Evolutionary conservation across 2,888 invertebrate genomes (phyloP).

Genomic region (Siphlonurus alternatus): DNA sequence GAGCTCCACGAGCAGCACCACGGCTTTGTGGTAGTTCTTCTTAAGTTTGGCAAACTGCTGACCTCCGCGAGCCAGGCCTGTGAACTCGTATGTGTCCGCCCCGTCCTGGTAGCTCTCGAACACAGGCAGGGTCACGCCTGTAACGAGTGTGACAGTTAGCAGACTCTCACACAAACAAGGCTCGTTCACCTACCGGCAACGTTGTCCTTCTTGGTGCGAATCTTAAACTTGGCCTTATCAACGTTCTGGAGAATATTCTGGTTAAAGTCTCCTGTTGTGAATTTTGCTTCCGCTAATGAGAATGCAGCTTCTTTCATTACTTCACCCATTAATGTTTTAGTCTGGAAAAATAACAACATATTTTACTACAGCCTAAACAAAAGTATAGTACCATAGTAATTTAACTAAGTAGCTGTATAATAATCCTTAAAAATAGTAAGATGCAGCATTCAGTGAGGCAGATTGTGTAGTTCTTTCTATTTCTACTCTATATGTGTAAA

Average conservation of each 20-base stretch:
- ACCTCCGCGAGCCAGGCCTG: constrained; percentile 92
- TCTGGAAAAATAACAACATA: constrained; percentile 36
- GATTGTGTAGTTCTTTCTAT: too few species aligned
- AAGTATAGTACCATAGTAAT: not conserved
- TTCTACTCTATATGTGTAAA: too few species aligned
- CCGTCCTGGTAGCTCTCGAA: constrained; percentile 94
- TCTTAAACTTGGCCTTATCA: constrained; percentile 95
- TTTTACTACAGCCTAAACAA: not conserved
- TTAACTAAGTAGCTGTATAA: too few species aligned
- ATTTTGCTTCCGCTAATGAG: constrained; percentile 96
- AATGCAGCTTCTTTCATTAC: constrained; percentile 99
- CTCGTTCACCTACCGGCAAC: constrained; percentile 57
- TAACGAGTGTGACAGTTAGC: too few species aligned
- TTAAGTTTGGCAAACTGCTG: constrained; percentile 93
- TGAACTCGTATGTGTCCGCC: constrained; percentile 88
- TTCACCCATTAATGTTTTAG: constrained; percentile 94
- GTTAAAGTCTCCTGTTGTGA: constrained; percentile 95
- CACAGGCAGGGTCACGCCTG: constrained; percentile 88
- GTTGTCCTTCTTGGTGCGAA: constrained; percentile 93
- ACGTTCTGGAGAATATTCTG: constrained; percentile 97
- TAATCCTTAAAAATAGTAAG: too few species aligned
- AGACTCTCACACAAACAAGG: constrained; percentile 5
- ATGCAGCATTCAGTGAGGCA: too few species aligned
- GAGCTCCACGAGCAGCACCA: constrained; percentile 87
- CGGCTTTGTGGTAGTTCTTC: constrained; percentile 94